Conservation (phyloP, 2,888 invertebrate species). For the Hermaeophaga mercurialis region DNA sequence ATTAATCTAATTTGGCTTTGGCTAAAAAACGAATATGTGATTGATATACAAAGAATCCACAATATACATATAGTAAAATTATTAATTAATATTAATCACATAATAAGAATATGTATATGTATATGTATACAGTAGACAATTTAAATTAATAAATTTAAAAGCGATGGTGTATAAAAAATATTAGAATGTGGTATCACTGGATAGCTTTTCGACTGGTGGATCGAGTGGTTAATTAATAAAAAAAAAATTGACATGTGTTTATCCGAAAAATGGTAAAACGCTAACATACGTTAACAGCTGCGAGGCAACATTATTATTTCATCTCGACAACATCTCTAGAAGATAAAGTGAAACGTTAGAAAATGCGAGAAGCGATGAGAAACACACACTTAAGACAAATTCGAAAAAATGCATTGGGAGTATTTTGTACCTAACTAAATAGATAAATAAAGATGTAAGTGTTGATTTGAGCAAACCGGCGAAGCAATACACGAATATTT, state of each 20-base stretch:
- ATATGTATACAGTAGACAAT: no score
- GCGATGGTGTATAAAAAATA: no score
- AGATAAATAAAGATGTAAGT: conserved; percentile 9
- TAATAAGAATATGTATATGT: no score
- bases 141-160: no score
- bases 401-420: conserved; percentile 4
- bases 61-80: no score
- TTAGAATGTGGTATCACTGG: conserved; percentile 11
- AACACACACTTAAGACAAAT: not conserved
- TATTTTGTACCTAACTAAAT: conserved; percentile 2
- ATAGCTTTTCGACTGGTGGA: not conserved
- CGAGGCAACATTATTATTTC: conserved; percentile 19
- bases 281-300: conserved; percentile 30
- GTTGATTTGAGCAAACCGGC: conserved; percentile 13
- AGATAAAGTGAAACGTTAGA: conserved; percentile 24
- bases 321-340: conserved; percentile 21
- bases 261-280: conserved; percentile 20
- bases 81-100: no score
- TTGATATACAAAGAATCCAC: no score
- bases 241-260: not conserved
- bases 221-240: not conserved
- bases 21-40: no score
- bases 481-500: conserved; percentile 1
- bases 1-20: no score
- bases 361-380: conserved; percentile 7